Conservation (phyloP, 1,140 invertebrate species). For the Mizuhopecten yessoensis region DNA sequence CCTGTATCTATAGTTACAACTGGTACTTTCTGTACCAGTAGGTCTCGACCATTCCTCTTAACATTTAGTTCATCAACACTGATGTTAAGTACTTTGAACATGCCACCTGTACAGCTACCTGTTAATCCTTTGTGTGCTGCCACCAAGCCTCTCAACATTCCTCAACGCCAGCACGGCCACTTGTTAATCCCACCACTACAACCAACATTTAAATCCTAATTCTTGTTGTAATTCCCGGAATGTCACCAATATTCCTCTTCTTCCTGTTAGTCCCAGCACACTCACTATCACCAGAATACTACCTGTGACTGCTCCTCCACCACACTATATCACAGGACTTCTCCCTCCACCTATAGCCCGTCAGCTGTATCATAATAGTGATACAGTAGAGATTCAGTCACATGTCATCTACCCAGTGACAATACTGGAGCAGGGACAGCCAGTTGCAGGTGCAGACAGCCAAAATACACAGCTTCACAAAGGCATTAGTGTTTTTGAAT, state of each 20-base stretch:
- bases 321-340: not conserved
- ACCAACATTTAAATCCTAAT: not conserved
- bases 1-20: no score
- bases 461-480: conserved; percentile 17
- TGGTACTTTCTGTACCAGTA: no score
- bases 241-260: not conserved
- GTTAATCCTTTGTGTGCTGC: no score
- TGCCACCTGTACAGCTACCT: no score
- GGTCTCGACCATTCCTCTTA: no score
- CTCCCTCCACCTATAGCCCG: not conserved
- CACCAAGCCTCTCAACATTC: no score
- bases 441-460: not conserved
- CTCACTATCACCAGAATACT: not conserved
- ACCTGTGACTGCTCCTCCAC: no score
- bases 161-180: no score
- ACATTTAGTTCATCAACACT: no score
- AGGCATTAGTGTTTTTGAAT: not conserved
- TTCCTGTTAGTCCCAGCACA: not conserved
- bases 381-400: not conserved
- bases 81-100: no score
- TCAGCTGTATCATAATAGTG: not conserved
- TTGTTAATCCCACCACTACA: not conserved
- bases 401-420: conserved; percentile 16
- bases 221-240: not conserved
- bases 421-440: conserved; percentile 2